Base-by-base conservation (phyloP, 37 sponge, comb jelly and placozoan genomes). In the Ephydatia muelleri region DNA sequence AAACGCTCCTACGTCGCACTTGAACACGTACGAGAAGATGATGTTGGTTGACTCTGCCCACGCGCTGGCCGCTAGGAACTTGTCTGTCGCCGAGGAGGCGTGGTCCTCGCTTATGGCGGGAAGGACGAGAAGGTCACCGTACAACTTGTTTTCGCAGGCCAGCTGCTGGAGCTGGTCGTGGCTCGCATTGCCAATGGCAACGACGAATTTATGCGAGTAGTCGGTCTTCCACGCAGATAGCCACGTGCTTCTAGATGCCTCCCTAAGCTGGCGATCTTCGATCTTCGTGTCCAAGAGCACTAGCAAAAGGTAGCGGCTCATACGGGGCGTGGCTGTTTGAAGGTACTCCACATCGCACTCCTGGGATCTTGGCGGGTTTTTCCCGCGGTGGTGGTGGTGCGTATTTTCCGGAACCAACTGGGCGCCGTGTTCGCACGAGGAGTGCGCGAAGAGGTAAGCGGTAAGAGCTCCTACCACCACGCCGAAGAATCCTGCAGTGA, bases 1-100 rank as follows among this genome's bases (percentile, higher is more conserved):
- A 85, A 87, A 95, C 25, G 91, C 87, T 27, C 80, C 85, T 74
- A 87, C 91, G 48, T 84, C 90, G 38, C 88, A 88, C 67, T 95
- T 95, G n/a, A 92, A 79, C 38, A 92, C 2, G 57, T 81, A 90
- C 26, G 43, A 30, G 31, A 84, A 92, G 25, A 81, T 28, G 2
- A 88, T 73, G 76, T 89, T 87, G 21, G 79, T 47, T 43, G 43
- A 43, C 23, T 23, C 40, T 19, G 85, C 88, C 96, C 96, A 95
- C n/a, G 32, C 16, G 65, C 89, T 84, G 3, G 80, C 38, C 14
- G 21, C 28, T 16, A 95, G 78, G 5, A 95, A 37, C 72, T 92
- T 95, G n/a, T 70, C 49, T 0, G 95, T 76, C 32, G 76, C 65
- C 28, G 86, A 73, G 49, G 36, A 80, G 1, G 72, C 80, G 4